phyloP scores from a whole-genome alignment of 1,140 invertebrate genomes.

The Pseudachorutes palmiensis region DNA sequence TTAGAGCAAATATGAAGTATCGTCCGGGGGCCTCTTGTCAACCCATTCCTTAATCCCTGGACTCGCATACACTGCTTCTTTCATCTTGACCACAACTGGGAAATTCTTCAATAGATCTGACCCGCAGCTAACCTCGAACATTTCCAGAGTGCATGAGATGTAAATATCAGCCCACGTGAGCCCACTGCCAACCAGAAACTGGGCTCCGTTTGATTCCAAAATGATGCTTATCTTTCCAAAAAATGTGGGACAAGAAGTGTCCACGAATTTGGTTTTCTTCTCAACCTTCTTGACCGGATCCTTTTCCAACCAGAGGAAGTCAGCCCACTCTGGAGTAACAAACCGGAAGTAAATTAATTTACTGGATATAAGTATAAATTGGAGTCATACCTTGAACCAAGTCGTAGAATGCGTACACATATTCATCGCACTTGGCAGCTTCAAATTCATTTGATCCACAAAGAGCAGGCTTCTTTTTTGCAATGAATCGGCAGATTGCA shows the following conservation, averaged over 20 bases:
- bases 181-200: background rate
- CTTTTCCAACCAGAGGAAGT: background rate
- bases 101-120: background rate
- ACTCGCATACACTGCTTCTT: background rate
- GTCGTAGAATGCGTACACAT: background rate
- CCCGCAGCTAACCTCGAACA: background rate
- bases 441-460: background rate
- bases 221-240: background rate
- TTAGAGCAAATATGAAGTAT: too few species aligned
- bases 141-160: background rate
- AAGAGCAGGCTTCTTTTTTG: background rate
- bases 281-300: background rate
- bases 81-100: background rate
- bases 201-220: background rate
- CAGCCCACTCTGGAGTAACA: background rate
- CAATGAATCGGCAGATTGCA: background rate
- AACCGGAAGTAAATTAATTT: background rate
- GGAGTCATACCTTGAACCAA: background rate
- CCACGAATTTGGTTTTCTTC: background rate
- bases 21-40: background rate
- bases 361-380: background rate
- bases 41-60: background rate
- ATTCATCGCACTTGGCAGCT: background rate
- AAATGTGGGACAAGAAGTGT: background rate
- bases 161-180: background rate